These are phyloP conservation scores for Mobula hypostoma DNA, from an alignment of 2,113 vertebrate genomes.

Conservation along the genomic window DNA sequence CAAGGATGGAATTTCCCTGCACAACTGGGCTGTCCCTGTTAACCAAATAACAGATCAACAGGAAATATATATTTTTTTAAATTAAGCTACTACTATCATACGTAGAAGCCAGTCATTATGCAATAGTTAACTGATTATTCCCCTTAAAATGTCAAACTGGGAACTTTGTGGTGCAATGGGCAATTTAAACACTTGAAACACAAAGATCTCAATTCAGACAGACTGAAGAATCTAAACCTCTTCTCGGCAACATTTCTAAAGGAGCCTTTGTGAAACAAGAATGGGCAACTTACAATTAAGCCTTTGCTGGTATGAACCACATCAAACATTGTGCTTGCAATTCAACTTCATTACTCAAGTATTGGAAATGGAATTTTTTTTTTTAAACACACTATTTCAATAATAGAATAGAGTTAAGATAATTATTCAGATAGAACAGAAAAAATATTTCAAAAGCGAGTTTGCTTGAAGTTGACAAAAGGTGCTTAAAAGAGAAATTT, in stretches of 20 bases:
- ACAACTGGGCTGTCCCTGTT: constrained; percentile 86
- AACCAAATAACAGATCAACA: constrained; percentile 38
- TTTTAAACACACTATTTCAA: neutral
- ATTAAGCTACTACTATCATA: neutral
- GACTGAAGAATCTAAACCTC: neutral
- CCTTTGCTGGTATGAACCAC: neutral
- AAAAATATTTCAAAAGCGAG: neutral
- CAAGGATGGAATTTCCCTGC: constrained; percentile 86
- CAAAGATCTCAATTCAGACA: neutral
- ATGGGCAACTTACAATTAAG: neutral
- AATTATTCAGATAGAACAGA: neutral
- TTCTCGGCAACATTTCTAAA: neutral
- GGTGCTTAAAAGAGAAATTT: neutral
- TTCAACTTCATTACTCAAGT: neutral
- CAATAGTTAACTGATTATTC: neutral
- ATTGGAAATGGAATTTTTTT: no score
- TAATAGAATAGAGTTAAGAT: neutral
- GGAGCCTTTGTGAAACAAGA: neutral
- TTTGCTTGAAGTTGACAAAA: neutral
- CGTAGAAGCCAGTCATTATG: neutral
- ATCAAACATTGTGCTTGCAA: neutral
- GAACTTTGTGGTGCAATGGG: neutral
- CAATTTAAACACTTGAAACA: neutral
- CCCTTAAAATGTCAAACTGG: neutral
- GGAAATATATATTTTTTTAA: neutral